These are phyloP conservation scores for Pelusios castaneus DNA, from an alignment of 2,113 vertebrate species.

Conservation along the genomic window DNA sequence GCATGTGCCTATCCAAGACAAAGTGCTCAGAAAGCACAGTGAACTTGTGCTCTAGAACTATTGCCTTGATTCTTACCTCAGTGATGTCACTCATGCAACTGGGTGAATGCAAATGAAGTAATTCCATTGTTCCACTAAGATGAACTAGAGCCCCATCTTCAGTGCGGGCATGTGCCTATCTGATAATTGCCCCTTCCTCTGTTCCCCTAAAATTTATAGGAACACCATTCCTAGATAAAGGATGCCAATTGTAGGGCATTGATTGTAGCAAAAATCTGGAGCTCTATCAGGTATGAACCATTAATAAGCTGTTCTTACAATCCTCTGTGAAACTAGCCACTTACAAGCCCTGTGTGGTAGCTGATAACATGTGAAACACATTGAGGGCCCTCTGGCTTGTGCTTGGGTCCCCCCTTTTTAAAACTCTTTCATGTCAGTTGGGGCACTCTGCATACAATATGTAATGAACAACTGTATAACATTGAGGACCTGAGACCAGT, in stretches of 20 bases:
- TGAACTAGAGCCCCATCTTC: not conserved
- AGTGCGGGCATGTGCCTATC: not conserved
- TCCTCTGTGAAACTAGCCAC: accelerated
- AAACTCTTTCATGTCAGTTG: not conserved
- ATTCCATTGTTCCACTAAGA: not conserved
- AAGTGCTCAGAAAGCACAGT: not conserved
- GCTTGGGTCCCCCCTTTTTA: not conserved
- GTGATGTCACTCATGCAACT: not conserved
- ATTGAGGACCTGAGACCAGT: accelerated
- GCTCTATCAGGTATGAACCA: not conserved
- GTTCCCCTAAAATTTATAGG: not conserved
- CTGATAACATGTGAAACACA: not conserved
- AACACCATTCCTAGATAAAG: not conserved
- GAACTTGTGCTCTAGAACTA: not conserved
- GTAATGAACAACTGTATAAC: too few species aligned
- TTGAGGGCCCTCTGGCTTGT: not conserved
- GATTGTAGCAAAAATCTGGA: not conserved
- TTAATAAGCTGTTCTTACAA: not conserved
- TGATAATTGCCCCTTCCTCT: not conserved
- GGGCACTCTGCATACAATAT: not conserved
- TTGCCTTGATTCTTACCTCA: not conserved
- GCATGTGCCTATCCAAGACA: not conserved
- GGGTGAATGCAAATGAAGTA: not conserved
- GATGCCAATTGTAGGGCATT: not conserved
- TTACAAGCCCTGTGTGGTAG: too few species aligned